Base-by-base conservation (phyloP, 2,888 invertebrate species). In the Leistus spinibarbis region DNA sequence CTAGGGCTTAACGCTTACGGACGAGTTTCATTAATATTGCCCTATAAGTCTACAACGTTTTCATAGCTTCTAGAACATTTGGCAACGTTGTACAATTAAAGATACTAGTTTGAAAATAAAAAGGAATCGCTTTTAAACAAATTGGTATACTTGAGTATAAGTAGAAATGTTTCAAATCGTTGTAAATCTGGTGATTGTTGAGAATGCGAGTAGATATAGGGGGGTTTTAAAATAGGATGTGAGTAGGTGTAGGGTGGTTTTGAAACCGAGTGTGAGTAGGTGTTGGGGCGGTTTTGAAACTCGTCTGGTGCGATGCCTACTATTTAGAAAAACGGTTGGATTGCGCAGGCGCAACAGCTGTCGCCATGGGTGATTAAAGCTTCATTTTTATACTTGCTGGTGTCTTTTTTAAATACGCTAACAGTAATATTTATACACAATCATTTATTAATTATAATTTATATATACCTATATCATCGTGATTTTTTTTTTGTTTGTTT, bases 401-500 rank as follows among this genome's bases (percentile, higher is more conserved):
- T 75, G 75, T 75, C 75, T 64, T 75, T 73, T 66, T 71, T 71
- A 70, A 73, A 73, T 75, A 75, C 40, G 69, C 75, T 75, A 75
- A 75, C 69, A 40, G 9, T 40, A 68, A 71, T 71, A 63, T 64
- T 73, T 73, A 73, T 73, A 73, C 73, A 73, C 73, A 67, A 67
- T 73, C 23, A 67, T 72, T 72, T 66, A 56, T 72, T 72, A 23
- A 60, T 69, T 27, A 69, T 60, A 20, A 20, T 20, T 20, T 60
- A 60, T 60, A 60, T 60, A 22, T 60, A 19, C 20, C 17, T 19
- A 69, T 72, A 66, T 71, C 69, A 75, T 68, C 54, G 53, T 68
- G 19, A 20, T 63, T 40, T 40, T 27, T 40, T 40, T 40, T 40
- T 7, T 40, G 40, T 40, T 3, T 40, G 3, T 40, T 40, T 40